Percentiles rank a stretch among this genome's conserved stretches.
Conservation (phyloP, 2,797 vertebrate genomes). For the Schizopygopsis malacanthus region DNA sequence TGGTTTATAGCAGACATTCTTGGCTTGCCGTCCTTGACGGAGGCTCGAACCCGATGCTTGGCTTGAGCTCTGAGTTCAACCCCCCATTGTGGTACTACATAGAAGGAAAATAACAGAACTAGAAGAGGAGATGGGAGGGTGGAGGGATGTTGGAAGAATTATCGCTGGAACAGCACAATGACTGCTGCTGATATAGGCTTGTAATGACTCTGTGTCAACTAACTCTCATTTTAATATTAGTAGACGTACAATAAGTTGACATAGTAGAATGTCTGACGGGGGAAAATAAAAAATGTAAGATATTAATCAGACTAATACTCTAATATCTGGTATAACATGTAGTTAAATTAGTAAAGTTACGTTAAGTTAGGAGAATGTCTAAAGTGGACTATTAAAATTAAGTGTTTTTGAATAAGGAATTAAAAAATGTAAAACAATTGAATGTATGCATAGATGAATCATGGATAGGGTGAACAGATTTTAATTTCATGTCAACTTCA, state of each 20-base stretch:
- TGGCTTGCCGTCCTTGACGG: neutral
- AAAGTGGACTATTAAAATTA: neutral
- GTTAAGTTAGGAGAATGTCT: neutral
- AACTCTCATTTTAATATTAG: neutral
- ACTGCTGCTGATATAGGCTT: neutral
- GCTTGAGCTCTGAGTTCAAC: too few relatives aligned
- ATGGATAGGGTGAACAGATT: neutral
- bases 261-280: neutral
- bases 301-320: neutral
- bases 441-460: neutral
- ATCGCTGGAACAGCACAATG: neutral
- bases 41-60: too few relatives aligned
- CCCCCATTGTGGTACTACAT: neutral
- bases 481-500: neutral
- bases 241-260: neutral
- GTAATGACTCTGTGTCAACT: neutral
- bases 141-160: neutral
- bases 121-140: neutral
- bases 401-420: neutral
- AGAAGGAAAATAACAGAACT: neutral
- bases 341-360: neutral
- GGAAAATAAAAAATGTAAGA: neutral
- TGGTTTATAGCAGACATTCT: neutral
- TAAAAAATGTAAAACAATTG: neutral
- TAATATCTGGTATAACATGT: neutral